Evolutionary conservation across 2,888 invertebrate genomes (phyloP).

Genomic region (Hanleya hanleyi): DNA sequence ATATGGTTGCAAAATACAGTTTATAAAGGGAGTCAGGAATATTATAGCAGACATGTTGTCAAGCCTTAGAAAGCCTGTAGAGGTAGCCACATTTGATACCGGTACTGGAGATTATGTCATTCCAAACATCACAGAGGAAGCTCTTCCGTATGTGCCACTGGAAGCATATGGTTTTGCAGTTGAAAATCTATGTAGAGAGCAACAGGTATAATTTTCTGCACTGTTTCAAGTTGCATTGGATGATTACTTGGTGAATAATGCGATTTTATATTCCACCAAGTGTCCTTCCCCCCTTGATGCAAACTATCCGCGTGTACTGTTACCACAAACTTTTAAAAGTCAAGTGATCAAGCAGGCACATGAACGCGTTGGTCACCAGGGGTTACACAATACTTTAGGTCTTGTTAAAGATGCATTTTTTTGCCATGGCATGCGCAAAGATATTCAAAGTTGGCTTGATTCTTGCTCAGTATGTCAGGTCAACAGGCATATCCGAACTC

Average conservation of each 20-base stretch:
- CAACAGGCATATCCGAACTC: not conserved
- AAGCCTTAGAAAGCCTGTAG: not conserved
- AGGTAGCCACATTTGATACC: not conserved
- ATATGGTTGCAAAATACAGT: not conserved
- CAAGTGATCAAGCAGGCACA: not conserved
- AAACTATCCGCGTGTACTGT: not conserved
- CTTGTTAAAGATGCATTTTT: not conserved
- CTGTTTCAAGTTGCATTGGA: not conserved
- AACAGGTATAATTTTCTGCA: not conserved
- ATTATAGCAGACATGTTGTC: not conserved
- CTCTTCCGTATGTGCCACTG: not conserved
- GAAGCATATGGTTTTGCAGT: no score
- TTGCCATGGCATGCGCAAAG: constrained; percentile 12
- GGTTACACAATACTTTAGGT: constrained; percentile 9
- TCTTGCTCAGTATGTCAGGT: constrained; percentile 8
- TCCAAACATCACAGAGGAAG: not conserved
- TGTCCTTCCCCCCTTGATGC: not conserved
- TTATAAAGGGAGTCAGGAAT: not conserved
- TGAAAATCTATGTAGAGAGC: not conserved
- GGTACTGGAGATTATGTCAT: not conserved
- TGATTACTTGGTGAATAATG: not conserved
- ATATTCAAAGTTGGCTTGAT: not conserved
- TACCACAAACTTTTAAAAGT: not conserved
- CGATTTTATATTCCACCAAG: no score
- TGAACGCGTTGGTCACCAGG: not conserved